Evolutionary conservation across 2,113 vertebrate genomes (phyloP).

Genomic region (Leptobrachium leishanense): DNA sequence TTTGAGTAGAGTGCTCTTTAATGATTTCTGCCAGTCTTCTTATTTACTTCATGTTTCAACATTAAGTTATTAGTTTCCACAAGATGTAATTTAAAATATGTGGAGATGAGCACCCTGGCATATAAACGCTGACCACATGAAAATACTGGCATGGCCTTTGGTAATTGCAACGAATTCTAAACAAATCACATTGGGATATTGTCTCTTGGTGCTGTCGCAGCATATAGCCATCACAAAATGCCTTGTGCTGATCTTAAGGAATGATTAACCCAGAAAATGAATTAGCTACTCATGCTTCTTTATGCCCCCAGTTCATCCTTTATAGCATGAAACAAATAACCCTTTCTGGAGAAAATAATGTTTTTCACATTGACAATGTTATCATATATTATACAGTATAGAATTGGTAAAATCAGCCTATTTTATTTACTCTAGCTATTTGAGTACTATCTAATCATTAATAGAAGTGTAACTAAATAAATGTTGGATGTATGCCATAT

Average conservation of each 20-base stretch:
- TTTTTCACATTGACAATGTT: no score
- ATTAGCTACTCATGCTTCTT: background rate
- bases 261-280: slow-evolving; percentile 9
- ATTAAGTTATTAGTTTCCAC: no score
- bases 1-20: no score
- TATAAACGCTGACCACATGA: slow-evolving; percentile 1
- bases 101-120: background rate
- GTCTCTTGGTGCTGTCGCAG: slow-evolving; percentile 17
- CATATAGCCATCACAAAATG: slow-evolving; percentile 13
- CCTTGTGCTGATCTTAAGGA: slow-evolving; percentile 16
- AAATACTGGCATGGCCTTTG: background rate
- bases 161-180: slow-evolving; percentile 3
- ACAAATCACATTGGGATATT: slow-evolving; percentile 6
- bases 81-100: background rate
- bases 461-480: no score
- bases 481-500: no score
- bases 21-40: no score
- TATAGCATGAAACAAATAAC: background rate
- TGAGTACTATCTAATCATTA: no score
- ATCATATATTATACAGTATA: no score
- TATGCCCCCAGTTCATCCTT: background rate
- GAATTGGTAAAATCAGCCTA: no score
- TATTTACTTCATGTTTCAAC: no score
- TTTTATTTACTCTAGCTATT: no score
- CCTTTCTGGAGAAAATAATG: background rate